A percentile compares a stretch with the other conserved stretches of the same genome.
Conservation (phyloP, 1,140 invertebrate genomes). For the Drosophila kikkawai region DNA sequence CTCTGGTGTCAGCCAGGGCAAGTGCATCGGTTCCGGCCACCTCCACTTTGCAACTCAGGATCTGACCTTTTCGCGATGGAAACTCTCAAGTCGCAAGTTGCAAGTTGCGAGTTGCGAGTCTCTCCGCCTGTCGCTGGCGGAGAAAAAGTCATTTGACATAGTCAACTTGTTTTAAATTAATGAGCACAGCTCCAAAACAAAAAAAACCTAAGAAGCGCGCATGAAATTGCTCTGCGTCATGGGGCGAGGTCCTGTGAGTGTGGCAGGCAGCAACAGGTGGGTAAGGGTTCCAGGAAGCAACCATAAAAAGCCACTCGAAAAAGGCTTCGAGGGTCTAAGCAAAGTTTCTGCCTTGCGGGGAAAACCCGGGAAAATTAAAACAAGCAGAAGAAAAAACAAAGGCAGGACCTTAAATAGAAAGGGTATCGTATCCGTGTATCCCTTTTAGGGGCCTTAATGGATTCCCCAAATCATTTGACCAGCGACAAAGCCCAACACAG, state of each 20-base stretch:
- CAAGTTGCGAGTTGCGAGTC: conserved; percentile 1
- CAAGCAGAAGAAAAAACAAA: conserved; percentile 38
- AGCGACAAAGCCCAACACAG: neutral
- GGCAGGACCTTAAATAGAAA: conserved; percentile 3
- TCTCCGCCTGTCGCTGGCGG: conserved; percentile 21
- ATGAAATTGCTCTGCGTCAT: conserved; percentile 43
- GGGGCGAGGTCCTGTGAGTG: neutral
- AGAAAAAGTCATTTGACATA: conserved; percentile 44
- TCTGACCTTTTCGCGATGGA: conserved; percentile 33
- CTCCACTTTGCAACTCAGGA: conserved; percentile 33
- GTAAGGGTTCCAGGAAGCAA: conserved; percentile 27
- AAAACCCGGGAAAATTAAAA: conserved; percentile 25
- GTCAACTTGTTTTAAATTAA: conserved; percentile 52
- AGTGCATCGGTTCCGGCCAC: conserved; percentile 37
- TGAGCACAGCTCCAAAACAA: conserved; percentile 36
- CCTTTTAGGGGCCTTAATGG: conserved; percentile 35
- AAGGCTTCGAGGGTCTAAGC: conserved; percentile 9
- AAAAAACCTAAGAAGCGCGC: neutral
- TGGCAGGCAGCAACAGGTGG: conserved; percentile 34
- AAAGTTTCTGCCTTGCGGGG: conserved; percentile 16
- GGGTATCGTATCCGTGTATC: conserved; percentile 27
- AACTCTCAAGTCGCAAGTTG: conserved; percentile 4
- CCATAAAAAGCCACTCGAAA: conserved; percentile 23
- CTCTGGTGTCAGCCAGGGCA: conserved; percentile 21
- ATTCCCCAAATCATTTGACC: conserved; percentile 37